Base-by-base conservation (phyloP, 2,888 invertebrate genomes). In the Drosophila nr. perissopoda region DNA sequence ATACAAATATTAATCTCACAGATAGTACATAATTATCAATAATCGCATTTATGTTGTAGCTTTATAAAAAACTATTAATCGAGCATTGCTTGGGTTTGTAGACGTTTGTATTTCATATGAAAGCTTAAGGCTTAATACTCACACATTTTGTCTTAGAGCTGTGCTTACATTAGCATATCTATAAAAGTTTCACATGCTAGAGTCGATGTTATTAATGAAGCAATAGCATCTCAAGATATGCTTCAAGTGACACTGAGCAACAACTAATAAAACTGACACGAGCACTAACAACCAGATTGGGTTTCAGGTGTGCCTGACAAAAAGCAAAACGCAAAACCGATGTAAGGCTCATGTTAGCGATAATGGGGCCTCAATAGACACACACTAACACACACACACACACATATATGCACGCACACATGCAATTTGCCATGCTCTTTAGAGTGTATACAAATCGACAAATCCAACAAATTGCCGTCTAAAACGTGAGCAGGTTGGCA, bases 401-500 rank as follows among this genome's bases (percentile, higher is more conserved):
- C 40, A 21, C 21, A 42, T 0, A 21, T 21, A 3, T 6, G 6
- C 42, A 13, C 21, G 21, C 13, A 45, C 25, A 74, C 49, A 53
- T 68, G 62, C 65, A 77, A 80, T 78, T 87, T 81, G 78, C 62
- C 60, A 88, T 75, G 89, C 86, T 87, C 75, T 90, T 87, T 86
- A 83, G 73, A 76, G 75, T 70, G 76, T 86, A 76, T 76, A 76
- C 67, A 83, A 83, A 73, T 73, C 56, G 38, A 73, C 38, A 79
- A 69, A 69, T 68, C 64, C 68, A 80, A 78, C 85, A 89, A 86
- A 90, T 89, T 90, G 87, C 79, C 69, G 69, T 72, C 76, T 53
- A 78, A 88, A 88, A 71, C 86, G 86, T 87, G 86, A 88, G 61
- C 82, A 66, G 69, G 70, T 81, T 87, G 86, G 89, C 90, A 87